Evolutionary conservation across 2,797 vertebrate genomes (phyloP), one percentile per base, ranked within the genome.

Genomic region (Ptychadena robeensis): DNA sequence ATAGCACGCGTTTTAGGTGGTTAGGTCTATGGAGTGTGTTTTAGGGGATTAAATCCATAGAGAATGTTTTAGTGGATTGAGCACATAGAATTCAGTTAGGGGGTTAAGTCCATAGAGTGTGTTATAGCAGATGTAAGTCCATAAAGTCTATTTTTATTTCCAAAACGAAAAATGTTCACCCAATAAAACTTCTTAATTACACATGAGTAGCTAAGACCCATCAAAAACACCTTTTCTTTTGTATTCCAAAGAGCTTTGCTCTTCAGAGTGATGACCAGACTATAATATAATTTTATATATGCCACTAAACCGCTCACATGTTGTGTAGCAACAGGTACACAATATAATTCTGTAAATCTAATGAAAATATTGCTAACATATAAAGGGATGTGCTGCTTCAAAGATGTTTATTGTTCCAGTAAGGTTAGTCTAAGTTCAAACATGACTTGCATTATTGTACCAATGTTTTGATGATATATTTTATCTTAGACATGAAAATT

Each of bases 371-470:
- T 53, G 44, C 15, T 53, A 53, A 7, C 44, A n/a, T 48, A 48
- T 48, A 48, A 48, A 48, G 15, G 40, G 40, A 53, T 53, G 44
- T 18, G 44, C 22, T 53, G 44, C 44, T 53, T 53, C 44, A 53
- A 53, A 53, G 44, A 53, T 53, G 44, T 53, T 53, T 53, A 53
- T 53, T 53, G 44, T 53, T 22, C 44, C 10, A 22, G 44, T 18
- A 53, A 53, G 44, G 44, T 53, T 53, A 53, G 44, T 53, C 44
- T 53, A 53, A 53, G 44, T 53, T 53, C 44, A 53, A 53, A 53
- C 44, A 53, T 53, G 44, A 53, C 44, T n/a, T 53, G 18, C 44
- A 22, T 53, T 53, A 53, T 53, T 53, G 18, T 11, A 53, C 44
- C 44, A 53, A 53, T 22, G 15, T 53, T 53, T 53, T 18, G 2